phyloP scores from a whole-genome alignment of 1,140 invertebrate species.

The Hylaeus anthracinus region DNA sequence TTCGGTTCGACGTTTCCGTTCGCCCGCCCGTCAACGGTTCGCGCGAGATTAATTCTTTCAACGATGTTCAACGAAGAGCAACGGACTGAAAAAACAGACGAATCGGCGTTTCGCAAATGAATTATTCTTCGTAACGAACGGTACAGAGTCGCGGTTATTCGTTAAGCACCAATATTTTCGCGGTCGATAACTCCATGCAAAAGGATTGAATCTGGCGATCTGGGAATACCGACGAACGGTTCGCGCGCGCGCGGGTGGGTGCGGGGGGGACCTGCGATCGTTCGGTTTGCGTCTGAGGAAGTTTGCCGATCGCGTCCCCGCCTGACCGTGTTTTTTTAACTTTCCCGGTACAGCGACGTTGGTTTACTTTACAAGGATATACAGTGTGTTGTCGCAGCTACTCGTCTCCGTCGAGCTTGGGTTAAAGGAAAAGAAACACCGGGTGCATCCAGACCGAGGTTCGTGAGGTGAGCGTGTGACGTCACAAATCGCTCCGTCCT shows the following conservation, averaged over 20 bases:
- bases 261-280: neutral
- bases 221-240: conserved; percentile 30
- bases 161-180: neutral
- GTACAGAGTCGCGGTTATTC: neutral
- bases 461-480: neutral
- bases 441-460: neutral
- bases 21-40: neutral
- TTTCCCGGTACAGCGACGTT: neutral
- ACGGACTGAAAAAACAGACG: neutral
- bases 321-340: neutral
- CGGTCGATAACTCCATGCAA: neutral
- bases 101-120: neutral
- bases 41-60: conserved; percentile 18
- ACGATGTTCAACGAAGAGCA: too few species aligned
- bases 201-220: conserved; percentile 31
- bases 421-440: too few species aligned
- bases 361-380: conserved; percentile 39
- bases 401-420: neutral
- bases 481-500: too few species aligned
- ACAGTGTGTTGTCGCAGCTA: conserved; percentile 17
- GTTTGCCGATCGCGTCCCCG: neutral
- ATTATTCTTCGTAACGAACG: neutral
- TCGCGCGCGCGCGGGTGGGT: neutral
- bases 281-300: neutral
- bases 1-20: neutral